Evolutionary conservation across 2,113 vertebrate genomes (phyloP).

Genomic region (Columbina picui): DNA sequence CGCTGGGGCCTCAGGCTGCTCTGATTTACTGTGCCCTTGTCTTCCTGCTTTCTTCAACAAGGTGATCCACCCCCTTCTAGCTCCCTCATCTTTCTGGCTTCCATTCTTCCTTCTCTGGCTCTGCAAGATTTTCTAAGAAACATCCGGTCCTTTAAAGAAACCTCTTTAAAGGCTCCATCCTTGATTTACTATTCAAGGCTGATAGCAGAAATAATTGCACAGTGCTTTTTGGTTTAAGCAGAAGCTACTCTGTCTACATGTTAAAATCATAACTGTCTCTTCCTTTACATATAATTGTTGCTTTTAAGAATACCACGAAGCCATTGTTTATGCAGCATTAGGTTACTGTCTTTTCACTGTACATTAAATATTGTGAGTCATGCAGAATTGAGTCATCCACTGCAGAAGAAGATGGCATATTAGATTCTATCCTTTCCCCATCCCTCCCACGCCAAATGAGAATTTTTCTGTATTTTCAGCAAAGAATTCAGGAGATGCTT

Average conservation of each 20-base stretch:
- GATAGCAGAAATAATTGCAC: not conserved
- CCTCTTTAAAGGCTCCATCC: not conserved
- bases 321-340: constrained; percentile 40
- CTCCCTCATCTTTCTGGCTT: not conserved
- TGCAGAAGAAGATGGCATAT: constrained; percentile 14
- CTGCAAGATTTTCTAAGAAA: not conserved
- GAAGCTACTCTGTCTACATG: not conserved
- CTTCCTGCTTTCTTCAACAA: not conserved
- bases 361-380: constrained; percentile 59
- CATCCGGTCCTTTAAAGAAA: not conserved
- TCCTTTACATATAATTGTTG: not conserved
- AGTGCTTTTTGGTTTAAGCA: not conserved
- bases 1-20: not conserved
- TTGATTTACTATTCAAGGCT: not conserved
- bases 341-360: constrained; percentile 34
- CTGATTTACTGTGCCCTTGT: not conserved
- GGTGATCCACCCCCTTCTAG: not conserved
- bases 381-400: constrained; percentile 33
- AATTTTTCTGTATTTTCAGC: not conserved
- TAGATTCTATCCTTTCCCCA: not conserved
- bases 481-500: not conserved
- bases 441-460: not conserved
- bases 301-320: constrained; percentile 43
- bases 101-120: not conserved
- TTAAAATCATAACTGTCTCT: not conserved